Evolutionary conservation across 2,113 vertebrate genomes (phyloP).

Genomic region (Calyptomena viridis): DNA sequence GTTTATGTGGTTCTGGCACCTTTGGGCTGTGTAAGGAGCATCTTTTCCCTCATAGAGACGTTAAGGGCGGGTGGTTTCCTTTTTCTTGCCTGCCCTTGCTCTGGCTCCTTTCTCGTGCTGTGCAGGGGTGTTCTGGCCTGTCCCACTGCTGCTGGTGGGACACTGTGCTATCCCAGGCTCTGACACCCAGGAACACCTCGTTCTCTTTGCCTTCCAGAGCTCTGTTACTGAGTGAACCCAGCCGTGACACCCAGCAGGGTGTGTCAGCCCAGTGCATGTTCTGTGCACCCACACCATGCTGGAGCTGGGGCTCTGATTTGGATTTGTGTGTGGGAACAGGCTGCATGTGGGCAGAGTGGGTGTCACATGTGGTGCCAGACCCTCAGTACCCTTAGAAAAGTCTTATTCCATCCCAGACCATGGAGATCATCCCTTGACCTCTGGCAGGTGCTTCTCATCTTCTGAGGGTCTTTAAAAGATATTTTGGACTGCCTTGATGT

Average conservation of each 20-base stretch:
- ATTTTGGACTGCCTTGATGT: not conserved
- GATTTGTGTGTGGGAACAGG: not conserved
- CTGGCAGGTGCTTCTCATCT: slow-evolving; percentile 26
- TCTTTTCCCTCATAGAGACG: not conserved
- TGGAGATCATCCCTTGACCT: not conserved
- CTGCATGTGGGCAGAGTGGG: not conserved
- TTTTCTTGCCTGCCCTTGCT: not conserved
- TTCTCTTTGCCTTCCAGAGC: not conserved
- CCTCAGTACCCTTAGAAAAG: not conserved
- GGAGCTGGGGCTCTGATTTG: not conserved
- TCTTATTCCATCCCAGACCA: not conserved
- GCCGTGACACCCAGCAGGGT: not conserved
- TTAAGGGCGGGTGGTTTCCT: not conserved
- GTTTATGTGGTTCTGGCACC: not conserved
- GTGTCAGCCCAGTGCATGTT: rapidly evolving
- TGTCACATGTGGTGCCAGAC: not conserved
- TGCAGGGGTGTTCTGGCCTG: not conserved
- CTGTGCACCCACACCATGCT: not conserved
- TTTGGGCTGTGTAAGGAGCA: not conserved
- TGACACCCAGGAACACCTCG: not conserved
- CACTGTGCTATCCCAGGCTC: not conserved
- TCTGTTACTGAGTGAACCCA: not conserved
- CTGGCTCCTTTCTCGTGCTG: not conserved
- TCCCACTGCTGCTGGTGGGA: not conserved
- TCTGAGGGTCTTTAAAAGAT: slow-evolving; percentile 3